Base-by-base conservation (phyloP, 2,797 vertebrate genomes). In the Cottoperca gobio region DNA sequence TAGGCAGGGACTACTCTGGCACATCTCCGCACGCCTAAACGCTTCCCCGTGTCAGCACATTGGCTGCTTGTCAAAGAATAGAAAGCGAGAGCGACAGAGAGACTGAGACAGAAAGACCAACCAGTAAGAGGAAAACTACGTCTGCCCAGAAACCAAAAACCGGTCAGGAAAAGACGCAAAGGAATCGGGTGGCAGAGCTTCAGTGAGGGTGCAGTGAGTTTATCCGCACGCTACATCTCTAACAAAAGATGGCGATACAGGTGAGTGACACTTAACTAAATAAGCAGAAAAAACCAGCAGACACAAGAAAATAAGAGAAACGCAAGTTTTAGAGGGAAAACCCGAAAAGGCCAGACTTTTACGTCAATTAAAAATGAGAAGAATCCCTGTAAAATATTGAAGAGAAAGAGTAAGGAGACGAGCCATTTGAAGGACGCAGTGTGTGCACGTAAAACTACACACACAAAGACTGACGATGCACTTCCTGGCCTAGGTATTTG, bases 21-120 rank as follows among this genome's bases (percentile, higher is more conserved):
- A 88, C 81, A 86, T 78, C 75, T 77, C 80, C 14, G 75, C 45
- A 53, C 46, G 65, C 82, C 82, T 79, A 89, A 88, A 83, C 59
- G 76, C 86, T 87, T 90, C 74, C 76, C 68, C 21, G 43, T 90
- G 90, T 93, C 93, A 91, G 91, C 90, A 90, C 73, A 76, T 74
- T 90, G 89, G 83, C 89, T 76, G 88, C 83, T 81, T 85, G 81
- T 86, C 88, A 83, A 86, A 86, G 76, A 86, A 69, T 58, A 82
- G 76, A 85, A 70, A 76, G 64, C 70, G 73, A 68, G 73, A 78
- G 81, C 54, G 49, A 80, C 26, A 23, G 71, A 81, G 64, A 82
- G 68, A 65, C 69, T 11, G 66, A 82, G 70, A 78, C 39, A 49
- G 43, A 79, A 60, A 85, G 68, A 65, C 69, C 35, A n/a, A 67